phyloP scores from a whole-genome alignment of 2,797 vertebrate species.

The Manis javanica region DNA sequence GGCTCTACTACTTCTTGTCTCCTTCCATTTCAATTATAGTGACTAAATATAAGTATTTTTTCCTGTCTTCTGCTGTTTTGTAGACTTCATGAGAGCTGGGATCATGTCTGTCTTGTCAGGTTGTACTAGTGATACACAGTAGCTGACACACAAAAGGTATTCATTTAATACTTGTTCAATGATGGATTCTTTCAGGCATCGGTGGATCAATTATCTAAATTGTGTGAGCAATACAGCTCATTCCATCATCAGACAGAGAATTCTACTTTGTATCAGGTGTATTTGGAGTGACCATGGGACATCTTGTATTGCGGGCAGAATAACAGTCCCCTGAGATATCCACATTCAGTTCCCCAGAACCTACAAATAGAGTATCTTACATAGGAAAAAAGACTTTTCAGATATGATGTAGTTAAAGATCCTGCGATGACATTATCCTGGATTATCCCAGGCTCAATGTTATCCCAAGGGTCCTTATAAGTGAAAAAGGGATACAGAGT shows the following conservation, averaged over 20 bases:
- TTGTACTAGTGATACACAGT: background rate
- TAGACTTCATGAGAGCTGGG: background rate
- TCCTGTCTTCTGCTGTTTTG: background rate
- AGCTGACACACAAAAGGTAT: background rate
- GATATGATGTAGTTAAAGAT: background rate
- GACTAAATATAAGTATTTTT: background rate
- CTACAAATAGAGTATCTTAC: background rate
- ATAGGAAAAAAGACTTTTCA: background rate
- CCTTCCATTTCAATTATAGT: constrained; percentile 19
- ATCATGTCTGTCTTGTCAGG: background rate
- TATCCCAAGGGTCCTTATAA: background rate
- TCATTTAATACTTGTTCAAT: background rate
- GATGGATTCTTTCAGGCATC: background rate
- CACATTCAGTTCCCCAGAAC: background rate
- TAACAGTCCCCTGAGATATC: background rate
- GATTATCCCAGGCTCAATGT: background rate
- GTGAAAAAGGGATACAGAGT: background rate
- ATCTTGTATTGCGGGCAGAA: background rate
- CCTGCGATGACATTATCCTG: background rate
- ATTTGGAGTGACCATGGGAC: background rate
- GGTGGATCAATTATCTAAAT: background rate
- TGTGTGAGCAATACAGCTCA: background rate
- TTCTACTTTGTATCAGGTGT: background rate
- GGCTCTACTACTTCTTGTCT: background rate
- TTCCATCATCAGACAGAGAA: background rate